Evolutionary conservation across 37 sponge, comb jelly and placozoan species (phyloP).

Genomic region (Spongilla lacustris): DNA sequence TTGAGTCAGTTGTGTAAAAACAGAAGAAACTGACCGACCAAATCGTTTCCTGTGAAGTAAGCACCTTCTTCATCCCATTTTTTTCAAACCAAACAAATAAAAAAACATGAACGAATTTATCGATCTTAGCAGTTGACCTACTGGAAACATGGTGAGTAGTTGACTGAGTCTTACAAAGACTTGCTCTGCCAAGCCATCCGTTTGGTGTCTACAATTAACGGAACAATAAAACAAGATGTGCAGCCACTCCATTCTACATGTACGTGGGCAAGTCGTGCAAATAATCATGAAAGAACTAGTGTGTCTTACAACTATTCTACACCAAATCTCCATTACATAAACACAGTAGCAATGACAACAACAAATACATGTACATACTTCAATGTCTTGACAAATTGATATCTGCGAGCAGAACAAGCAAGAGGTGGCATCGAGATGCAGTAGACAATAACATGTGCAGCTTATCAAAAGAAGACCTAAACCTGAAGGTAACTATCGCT

Average conservation of each 20-base stretch:
- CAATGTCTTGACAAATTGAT: slow-evolving; percentile 80
- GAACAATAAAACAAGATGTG: not conserved
- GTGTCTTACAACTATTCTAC: too few relatives aligned
- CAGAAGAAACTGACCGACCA: not conserved
- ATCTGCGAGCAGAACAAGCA: slow-evolving; percentile 40
- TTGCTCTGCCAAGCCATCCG: slow-evolving; percentile 50
- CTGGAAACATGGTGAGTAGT: slow-evolving; percentile 48
- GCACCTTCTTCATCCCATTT: slow-evolving; percentile 10
- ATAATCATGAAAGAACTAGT: too few relatives aligned
- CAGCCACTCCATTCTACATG: too few relatives aligned
- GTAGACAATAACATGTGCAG: too few relatives aligned
- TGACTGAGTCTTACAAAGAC: slow-evolving; percentile 37
- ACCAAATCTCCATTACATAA: too few relatives aligned
- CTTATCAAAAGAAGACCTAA: too few relatives aligned
- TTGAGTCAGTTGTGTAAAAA: not conserved
- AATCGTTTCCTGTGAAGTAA: slow-evolving; percentile 49
- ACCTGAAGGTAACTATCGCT: too few relatives aligned
- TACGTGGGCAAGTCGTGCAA: too few relatives aligned
- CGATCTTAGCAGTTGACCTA: not conserved
- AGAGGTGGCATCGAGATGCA: too few relatives aligned
- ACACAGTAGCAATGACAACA: not conserved
- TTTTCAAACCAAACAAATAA: not conserved
- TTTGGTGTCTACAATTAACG: slow-evolving; percentile 22
- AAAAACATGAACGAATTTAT: too few relatives aligned
- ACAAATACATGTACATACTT: slow-evolving; percentile 45